These are phyloP conservation scores for Condylura cristata DNA, from an alignment of 2,113 vertebrate genomes.

Conservation along the genomic window DNA sequence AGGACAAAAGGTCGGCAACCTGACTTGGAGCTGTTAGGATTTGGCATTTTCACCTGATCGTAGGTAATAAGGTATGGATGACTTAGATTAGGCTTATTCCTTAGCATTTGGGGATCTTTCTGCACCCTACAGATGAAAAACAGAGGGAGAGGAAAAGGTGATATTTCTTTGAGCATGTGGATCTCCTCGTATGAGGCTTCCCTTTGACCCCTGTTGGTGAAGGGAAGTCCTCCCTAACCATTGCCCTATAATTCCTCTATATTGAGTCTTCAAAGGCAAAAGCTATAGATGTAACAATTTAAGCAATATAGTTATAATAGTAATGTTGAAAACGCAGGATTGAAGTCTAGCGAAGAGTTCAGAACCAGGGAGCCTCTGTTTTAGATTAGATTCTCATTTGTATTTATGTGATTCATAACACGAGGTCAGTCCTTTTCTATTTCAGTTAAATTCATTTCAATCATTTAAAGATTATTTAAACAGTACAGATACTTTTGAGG, in stretches of 20 bases:
- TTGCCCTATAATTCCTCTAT: background rate
- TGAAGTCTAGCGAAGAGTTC: background rate
- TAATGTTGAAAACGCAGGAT: background rate
- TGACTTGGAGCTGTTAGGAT: background rate
- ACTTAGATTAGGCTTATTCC: background rate
- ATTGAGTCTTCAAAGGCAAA: background rate
- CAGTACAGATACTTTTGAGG: constrained; percentile 31
- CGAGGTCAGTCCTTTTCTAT: background rate
- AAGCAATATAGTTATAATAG: background rate
- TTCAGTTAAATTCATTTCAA: constrained; percentile 27
- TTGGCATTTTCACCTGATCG: background rate
- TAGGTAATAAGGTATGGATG: background rate
- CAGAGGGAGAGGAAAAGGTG: background rate
- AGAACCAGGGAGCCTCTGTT: background rate
- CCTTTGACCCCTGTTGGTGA: background rate
- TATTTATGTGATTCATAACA: constrained; percentile 44
- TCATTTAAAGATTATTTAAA: constrained; percentile 53
- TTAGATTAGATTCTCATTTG: constrained; percentile 49
- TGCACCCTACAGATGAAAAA: background rate
- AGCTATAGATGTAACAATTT: background rate
- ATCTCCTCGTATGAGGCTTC: background rate
- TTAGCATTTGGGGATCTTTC: too few relatives aligned
- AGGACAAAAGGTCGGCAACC: background rate
- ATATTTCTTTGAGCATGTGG: background rate
- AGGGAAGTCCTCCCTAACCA: background rate